A percentile compares a stretch with the other conserved stretches of the same genome.
Evolutionary conservation across 2,113 vertebrate species (phyloP).

Genomic region (Onychostruthus taczanowskii): DNA sequence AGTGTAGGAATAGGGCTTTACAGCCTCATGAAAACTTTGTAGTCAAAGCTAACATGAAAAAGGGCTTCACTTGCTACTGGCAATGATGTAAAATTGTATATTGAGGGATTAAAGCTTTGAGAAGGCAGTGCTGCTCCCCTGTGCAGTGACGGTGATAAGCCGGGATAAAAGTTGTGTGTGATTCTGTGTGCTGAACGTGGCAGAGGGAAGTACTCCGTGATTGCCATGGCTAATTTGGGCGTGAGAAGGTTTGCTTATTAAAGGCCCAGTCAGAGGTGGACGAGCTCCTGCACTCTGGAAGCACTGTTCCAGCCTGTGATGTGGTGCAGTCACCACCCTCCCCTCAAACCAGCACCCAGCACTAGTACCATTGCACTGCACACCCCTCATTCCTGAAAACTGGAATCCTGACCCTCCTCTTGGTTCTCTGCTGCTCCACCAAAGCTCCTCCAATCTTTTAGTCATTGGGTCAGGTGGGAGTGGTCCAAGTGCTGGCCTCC

Average conservation of each 20-base stretch:
- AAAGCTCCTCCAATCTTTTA: background rate
- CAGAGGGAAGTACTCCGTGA: background rate
- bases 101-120: background rate
- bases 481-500: accelerated
- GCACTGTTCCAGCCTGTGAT: background rate
- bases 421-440: background rate
- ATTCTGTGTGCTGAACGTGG: background rate
- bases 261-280: background rate
- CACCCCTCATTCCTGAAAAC: background rate
- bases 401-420: background rate
- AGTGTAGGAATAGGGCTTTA: background rate
- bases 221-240: background rate
- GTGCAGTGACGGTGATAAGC: background rate
- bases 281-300: background rate
- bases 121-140: background rate
- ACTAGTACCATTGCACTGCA: background rate
- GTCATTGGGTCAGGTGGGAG: background rate
- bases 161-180: accelerated
- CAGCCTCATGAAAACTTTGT: background rate
- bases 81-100: background rate
- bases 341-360: background rate
- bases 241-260: background rate
- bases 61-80: background rate
- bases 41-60: background rate
- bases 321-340: background rate